Evolutionary conservation across 2,113 vertebrate species (phyloP).

Genomic region (Theropithecus gelada): DNA sequence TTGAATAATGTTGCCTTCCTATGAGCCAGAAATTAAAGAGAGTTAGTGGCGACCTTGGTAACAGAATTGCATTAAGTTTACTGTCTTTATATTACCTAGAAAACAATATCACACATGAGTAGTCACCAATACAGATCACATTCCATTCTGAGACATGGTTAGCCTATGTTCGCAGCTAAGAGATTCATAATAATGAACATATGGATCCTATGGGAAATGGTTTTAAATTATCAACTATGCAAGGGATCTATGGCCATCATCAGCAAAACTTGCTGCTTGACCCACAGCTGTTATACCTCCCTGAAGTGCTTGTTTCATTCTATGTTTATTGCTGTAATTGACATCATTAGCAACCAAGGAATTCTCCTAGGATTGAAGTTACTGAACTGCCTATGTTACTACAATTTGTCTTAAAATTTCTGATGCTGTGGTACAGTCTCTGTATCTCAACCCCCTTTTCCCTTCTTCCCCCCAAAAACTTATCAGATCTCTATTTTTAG

Average conservation of each 20-base stretch:
- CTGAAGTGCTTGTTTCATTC: background rate
- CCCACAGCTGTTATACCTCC: background rate
- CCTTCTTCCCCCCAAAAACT: background rate
- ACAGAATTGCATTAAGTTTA: background rate
- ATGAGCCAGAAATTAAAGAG: slow-evolving; percentile 20
- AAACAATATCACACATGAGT: background rate
- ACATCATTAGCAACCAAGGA: background rate
- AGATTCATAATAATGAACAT: background rate
- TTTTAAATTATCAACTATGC: background rate
- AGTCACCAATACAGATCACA: background rate
- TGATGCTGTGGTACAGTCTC: background rate
- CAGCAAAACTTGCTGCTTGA: background rate
- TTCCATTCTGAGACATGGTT: background rate
- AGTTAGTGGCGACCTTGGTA: background rate
- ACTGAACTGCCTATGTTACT: background rate
- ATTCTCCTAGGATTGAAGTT: background rate
- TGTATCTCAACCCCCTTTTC: rapidly evolving
- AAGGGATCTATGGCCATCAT: background rate
- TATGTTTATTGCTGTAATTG: background rate
- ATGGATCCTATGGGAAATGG: background rate
- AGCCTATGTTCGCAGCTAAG: background rate
- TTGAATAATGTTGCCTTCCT: background rate
- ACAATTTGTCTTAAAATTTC: background rate
- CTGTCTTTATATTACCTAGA: background rate
- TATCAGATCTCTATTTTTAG: background rate